Conservation (phyloP, 2,888 invertebrate genomes). For the Pristionchus japonicus region DNA sequence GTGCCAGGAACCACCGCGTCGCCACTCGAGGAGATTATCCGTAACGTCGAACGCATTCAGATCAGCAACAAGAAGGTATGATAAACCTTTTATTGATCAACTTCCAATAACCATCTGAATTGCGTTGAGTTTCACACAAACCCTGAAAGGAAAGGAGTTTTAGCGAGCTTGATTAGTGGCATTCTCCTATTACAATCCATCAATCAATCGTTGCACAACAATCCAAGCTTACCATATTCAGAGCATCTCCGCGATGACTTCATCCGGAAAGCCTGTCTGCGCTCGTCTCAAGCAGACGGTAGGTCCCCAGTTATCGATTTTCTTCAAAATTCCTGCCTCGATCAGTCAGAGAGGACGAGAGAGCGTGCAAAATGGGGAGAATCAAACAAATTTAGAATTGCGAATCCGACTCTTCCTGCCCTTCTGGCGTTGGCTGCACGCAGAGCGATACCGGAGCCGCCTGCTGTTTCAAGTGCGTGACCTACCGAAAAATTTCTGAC, state of each 20-base stretch:
- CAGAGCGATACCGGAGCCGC: conserved; percentile 20
- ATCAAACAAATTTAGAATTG: conserved; percentile 1
- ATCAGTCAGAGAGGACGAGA: not conserved
- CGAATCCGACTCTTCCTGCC: conserved; percentile 29
- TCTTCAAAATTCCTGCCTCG: not conserved
- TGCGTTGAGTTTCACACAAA: not conserved
- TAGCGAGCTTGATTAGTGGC: no score
- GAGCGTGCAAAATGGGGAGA: not conserved
- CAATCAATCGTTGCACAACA: no score
- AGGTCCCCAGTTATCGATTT: not conserved
- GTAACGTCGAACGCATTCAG: conserved; percentile 3
- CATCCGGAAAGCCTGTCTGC: not conserved
- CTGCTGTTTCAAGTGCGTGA: conserved; percentile 20
- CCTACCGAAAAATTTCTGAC: not conserved
- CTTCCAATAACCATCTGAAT: not conserved
- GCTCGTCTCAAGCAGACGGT: conserved; percentile 36
- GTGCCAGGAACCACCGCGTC: conserved; percentile 23
- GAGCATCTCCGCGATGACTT: not conserved
- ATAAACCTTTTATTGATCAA: not conserved
- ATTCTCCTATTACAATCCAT: no score
- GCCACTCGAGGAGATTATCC: conserved; percentile 2
- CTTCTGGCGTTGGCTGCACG: conserved; percentile 1
- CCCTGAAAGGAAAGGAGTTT: not conserved
- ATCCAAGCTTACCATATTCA: not conserved
- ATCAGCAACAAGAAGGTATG: not conserved